These are phyloP conservation scores for Xenopus laevis DNA, from an alignment of 2,113 vertebrate genomes.

Conservation along the genomic window DNA sequence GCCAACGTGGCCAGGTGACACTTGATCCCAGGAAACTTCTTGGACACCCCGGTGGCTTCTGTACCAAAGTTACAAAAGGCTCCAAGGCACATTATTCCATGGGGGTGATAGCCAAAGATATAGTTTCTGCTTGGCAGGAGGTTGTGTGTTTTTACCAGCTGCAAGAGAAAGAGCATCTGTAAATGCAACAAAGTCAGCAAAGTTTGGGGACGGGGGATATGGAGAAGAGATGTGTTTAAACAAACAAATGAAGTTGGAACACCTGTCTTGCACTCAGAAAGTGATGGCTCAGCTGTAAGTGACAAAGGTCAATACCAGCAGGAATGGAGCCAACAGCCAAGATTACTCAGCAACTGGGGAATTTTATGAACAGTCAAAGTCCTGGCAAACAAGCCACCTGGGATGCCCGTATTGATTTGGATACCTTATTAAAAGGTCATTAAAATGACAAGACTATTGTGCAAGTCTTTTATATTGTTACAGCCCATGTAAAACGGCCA, in stretches of 20 bases:
- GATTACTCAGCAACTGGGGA: neutral
- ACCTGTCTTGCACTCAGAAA: no score
- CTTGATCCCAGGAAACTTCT: conserved; percentile 90
- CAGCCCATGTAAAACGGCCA: no score
- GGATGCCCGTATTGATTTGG: no score
- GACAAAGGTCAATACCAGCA: neutral
- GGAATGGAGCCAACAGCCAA: neutral
- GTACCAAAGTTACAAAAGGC: conserved; percentile 97
- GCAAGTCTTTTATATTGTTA: no score
- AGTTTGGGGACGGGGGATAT: no score
- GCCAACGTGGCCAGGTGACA: conserved; percentile 88
- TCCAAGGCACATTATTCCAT: conserved; percentile 90
- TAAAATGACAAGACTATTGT: no score
- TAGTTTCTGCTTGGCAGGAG: conserved; percentile 89
- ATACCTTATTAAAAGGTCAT: no score
- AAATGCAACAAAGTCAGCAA: neutral
- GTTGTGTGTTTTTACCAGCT: conserved; percentile 95
- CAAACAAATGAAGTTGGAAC: no score
- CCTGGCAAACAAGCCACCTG: no score
- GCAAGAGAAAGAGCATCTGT: conserved; percentile 1
- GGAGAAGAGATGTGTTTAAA: no score
- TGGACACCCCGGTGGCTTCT: conserved; percentile 87
- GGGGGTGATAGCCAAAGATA: conserved; percentile 93
- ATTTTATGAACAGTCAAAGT: no score
- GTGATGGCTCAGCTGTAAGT: neutral